Conservation (phyloP, 2,113 vertebrate genomes). For the Nothoprocta perdicaria region DNA sequence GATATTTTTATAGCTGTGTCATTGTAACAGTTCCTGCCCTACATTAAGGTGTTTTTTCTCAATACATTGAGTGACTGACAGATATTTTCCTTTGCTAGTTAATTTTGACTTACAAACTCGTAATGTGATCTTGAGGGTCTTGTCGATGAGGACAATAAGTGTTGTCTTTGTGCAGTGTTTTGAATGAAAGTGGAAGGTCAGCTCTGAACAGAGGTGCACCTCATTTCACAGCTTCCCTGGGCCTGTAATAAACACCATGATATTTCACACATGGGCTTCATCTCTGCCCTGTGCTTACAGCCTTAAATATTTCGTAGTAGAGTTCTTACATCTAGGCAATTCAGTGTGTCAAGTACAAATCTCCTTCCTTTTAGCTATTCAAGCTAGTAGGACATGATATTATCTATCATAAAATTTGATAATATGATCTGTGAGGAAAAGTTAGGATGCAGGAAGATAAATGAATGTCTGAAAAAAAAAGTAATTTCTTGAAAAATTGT, state of each 20-base stretch:
- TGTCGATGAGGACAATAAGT: background rate
- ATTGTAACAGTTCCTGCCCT: background rate
- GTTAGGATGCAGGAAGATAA: conserved; percentile 22
- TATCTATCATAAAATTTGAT: background rate
- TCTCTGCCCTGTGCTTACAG: background rate
- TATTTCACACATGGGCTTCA: background rate
- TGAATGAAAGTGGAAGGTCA: background rate
- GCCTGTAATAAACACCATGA: background rate
- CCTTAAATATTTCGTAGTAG: no score
- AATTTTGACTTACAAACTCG: background rate
- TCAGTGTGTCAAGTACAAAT: conserved; percentile 39
- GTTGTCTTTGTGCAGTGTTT: background rate
- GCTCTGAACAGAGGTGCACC: background rate
- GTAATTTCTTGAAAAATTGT: background rate
- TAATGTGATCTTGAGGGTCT: background rate
- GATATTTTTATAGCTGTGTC: background rate
- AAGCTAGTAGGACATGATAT: background rate
- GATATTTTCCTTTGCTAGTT: background rate
- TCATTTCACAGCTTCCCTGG: background rate
- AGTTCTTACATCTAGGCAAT: no score
- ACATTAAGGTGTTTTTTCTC: background rate
- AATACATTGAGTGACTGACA: background rate
- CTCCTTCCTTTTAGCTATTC: conserved; percentile 34
- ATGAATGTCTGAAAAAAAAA: background rate
- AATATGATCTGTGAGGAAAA: conserved; percentile 30